Base-by-base conservation (phyloP, 1,140 invertebrate genomes). In the Probaryconus sp. region DNA sequence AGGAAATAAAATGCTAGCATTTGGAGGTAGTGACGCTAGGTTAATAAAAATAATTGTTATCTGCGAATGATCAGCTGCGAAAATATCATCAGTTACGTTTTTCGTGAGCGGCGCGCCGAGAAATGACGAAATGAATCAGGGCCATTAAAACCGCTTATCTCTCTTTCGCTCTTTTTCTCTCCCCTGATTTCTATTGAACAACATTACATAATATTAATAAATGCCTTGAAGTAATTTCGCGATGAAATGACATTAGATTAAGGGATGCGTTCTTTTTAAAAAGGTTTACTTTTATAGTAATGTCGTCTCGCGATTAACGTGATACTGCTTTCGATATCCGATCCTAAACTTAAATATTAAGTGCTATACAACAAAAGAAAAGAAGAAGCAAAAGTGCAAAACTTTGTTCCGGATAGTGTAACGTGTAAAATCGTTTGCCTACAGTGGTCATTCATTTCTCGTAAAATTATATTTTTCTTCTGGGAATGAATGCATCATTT, bases 271-370 rank as follows among this genome's bases (percentile, higher is more conserved):
- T 71, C 64, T 78, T 72, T 78, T 67, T 71, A 64, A 75, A n/a
- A n/a, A 60, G 24, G 71, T 71, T 65, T 75, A 78, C 71, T 72
- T 78, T 75, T 75, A 60, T 69, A 78, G 69, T 61, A 64, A 69
- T 17, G 45, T 68, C 68, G 73, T 58, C 51, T 78, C 48, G 76
- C 71, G 67, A 78, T 67, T 74, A 55, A 71, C 50, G 45, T 73
- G 56, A 77, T 68, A 75, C 56, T 68, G 71, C 76, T 78, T 71
- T 42, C 65, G 71, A 75, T 75, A 78, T 75, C 67, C 71, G 71
- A 78, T 78, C 76, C 71, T 75, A n/a, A 78, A 60, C 26, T 45
- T 58, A 60, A 71, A 75, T 21, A 75, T 71, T 78, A 78, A 72
- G 58, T 50, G 64, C 50, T 65, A 40, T 31, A 63, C 47, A 28